Evolutionary conservation across 2,797 vertebrate genomes (phyloP), one percentile per base, ranked within the genome.

Genomic region (Sebastes oblongus): DNA sequence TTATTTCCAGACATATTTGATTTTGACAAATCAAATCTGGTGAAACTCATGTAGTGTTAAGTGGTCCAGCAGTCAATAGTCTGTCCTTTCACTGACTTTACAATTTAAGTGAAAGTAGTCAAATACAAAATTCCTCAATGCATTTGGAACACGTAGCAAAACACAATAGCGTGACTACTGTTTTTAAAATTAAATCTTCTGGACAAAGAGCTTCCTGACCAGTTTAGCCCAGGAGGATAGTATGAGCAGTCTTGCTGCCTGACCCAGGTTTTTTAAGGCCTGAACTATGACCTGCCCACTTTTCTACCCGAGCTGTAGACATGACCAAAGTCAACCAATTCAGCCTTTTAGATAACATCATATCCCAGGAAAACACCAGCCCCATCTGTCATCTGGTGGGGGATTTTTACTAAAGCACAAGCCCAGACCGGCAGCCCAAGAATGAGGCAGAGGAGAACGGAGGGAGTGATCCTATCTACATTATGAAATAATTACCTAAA

Each of bases 401-500:
- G 67, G 34, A 56, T 67, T 75, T 75, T 72, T 20, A 82, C 36
- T 32, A 13, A 55, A 81, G 66, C 50, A 81, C 81, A 78, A 75
- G 83, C 65, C 74, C 59, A 42, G 77, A 83, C 88, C 65, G 62
- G 78, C 52, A 72, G 22, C 62, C 69, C 25, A 66, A 67, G 20
- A 54, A 75, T 16, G 25, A 75, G 56, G 24, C 20, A n/a, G 20
- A 29, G 1, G 52, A 59, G 36, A 69, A 42, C 0, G 1, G 50
- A 71, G 39, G 29, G 30, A 32, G 42, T n/a, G 72, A 86, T 77
- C 61, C 20, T 6, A 80, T 34, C 62, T 20, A 52, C 46, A 61
- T 54, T 32, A 70, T 79, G 55, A 79, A 86, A 75, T 55, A 73
- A 85, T 72, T 82, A 79, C 66, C 59, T 20, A 14, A 60, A 77